These are phyloP conservation scores for Reinhardtius hippoglossoides DNA, from an alignment of 2,113 vertebrate species.

Conservation along the genomic window DNA sequence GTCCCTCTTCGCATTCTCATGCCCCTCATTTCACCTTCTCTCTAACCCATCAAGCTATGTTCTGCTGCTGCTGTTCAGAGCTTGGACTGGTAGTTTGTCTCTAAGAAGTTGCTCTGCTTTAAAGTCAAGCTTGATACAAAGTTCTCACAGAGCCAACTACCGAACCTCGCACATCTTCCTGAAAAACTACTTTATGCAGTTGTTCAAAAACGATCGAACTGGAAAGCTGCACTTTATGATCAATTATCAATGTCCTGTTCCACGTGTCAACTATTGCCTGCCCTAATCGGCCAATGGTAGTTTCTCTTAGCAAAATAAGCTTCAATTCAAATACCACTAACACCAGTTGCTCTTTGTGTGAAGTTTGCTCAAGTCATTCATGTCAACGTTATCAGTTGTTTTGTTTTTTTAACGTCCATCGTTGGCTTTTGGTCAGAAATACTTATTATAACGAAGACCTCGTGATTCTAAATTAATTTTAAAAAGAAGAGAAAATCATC, in stretches of 20 bases:
- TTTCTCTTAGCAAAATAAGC: conserved; percentile 10
- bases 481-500: not conserved
- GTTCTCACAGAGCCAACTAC: conserved; percentile 21
- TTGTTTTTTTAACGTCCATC: conserved; percentile 15
- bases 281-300: conserved; percentile 20
- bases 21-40: conserved; percentile 33
- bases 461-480: conserved; percentile 12
- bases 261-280: conserved; percentile 19
- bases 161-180: conserved; percentile 7
- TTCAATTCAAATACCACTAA: conserved; percentile 18
- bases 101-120: conserved; percentile 24
- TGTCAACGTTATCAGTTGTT: conserved; percentile 12
- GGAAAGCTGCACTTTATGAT: conserved; percentile 30
- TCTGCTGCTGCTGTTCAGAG: conserved; percentile 38
- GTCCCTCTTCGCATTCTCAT: conserved; percentile 19
- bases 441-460: conserved; percentile 1
- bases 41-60: conserved; percentile 36
- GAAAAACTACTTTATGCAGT: conserved; percentile 6
- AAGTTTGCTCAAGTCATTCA: conserved; percentile 33
- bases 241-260: conserved; percentile 7
- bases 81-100: conserved; percentile 24
- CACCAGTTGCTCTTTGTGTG: conserved; percentile 20
- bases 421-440: conserved; percentile 41
- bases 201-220: conserved; percentile 29
- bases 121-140: conserved; percentile 26